phyloP scores from a whole-genome alignment of 2,888 invertebrate genomes.

The Aporophyla nigra region DNA sequence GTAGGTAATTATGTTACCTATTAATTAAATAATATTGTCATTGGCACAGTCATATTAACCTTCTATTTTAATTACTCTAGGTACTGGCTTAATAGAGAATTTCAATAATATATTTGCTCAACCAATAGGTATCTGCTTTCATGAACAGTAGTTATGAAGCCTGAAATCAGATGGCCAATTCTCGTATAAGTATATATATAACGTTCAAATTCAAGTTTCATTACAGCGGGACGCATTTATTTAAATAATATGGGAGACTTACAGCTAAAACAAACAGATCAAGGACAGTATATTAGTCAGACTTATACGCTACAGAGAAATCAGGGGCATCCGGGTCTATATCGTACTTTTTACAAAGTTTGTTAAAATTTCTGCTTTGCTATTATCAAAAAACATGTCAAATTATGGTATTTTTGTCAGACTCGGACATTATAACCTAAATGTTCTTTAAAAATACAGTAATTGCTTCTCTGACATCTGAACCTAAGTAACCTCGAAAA shows the following conservation, averaged over 20 bases:
- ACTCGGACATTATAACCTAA: too few relatives aligned
- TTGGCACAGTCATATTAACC: neutral
- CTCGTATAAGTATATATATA: neutral
- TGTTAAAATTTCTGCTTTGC: too few relatives aligned
- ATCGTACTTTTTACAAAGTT: too few relatives aligned
- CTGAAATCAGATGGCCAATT: neutral
- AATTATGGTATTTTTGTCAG: too few relatives aligned
- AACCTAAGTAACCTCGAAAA: neutral
- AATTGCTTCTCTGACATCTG: too few relatives aligned
- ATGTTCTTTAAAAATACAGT: neutral
- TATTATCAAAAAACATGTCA: too few relatives aligned
- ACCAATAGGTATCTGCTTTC: neutral
- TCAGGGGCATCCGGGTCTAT: too few relatives aligned
- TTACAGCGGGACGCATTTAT: too few relatives aligned
- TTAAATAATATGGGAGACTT: too few relatives aligned
- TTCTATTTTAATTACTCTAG: neutral
- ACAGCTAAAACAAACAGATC: too few relatives aligned
- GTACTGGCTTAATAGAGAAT: neutral
- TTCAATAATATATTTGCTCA: neutral
- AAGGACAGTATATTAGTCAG: too few relatives aligned
- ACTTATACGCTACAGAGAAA: too few relatives aligned
- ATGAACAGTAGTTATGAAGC: neutral
- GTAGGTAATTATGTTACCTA: neutral
- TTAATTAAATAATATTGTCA: conserved; percentile 3
- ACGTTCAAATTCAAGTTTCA: neutral